These are phyloP conservation scores for Sabellastarte sp. DNA, from an alignment of 2,888 invertebrate genomes.

Conservation along the genomic window DNA sequence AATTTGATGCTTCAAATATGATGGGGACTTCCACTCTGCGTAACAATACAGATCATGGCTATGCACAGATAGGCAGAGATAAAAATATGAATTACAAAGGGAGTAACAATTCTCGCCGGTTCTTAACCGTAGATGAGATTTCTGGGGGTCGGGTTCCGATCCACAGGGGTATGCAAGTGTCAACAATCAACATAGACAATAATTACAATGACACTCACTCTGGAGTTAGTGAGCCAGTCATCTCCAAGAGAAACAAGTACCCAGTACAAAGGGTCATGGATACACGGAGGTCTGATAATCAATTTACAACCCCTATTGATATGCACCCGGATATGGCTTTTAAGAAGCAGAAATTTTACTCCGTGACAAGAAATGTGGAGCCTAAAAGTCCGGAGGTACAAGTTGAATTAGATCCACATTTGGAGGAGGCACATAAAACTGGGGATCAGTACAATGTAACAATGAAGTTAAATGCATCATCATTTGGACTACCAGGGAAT, in stretches of 20 bases:
- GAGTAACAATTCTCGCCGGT: background rate
- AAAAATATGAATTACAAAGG: background rate
- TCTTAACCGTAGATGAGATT: background rate
- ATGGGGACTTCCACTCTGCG: background rate
- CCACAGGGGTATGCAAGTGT: background rate
- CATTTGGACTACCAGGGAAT: background rate
- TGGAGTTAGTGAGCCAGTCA: background rate
- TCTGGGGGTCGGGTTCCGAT: background rate
- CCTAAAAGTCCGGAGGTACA: too few species aligned
- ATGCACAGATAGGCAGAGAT: background rate
- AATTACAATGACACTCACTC: background rate
- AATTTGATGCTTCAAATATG: background rate
- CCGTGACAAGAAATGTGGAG: conserved; percentile 1
- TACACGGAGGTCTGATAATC: background rate
- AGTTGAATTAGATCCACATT: conserved; percentile 20
- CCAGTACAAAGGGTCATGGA: conserved; percentile 10
- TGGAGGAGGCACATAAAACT: conserved; percentile 15
- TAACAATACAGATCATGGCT: background rate
- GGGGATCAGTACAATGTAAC: conserved; percentile 23
- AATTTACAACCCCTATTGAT: background rate
- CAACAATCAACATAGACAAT: background rate
- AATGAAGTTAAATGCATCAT: conserved; percentile 24
- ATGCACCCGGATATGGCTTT: conserved; percentile 10
- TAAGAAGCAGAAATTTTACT: conserved; percentile 6
- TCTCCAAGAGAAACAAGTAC: conserved; percentile 8